phyloP scores from a whole-genome alignment of 2,888 invertebrate species.

The Gymnocheta viridis region DNA sequence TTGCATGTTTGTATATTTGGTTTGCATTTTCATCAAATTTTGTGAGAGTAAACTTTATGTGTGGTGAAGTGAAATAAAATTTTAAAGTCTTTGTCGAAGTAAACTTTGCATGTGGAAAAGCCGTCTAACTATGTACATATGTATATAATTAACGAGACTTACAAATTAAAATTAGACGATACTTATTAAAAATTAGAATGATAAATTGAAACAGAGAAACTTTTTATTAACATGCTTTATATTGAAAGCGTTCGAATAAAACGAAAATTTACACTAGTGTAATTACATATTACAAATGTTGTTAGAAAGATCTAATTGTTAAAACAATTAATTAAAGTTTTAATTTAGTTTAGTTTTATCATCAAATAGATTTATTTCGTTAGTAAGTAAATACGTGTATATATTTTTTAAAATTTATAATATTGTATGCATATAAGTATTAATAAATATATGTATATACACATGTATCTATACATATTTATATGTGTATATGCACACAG shows the following conservation, averaged over 20 bases:
- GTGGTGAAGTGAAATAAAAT: too few species aligned
- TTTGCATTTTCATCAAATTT: too few species aligned
- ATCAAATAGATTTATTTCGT: neutral
- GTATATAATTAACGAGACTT: too few species aligned
- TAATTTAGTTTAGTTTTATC: slow-evolving; percentile 13
- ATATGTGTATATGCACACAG: neutral
- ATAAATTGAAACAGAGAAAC: slow-evolving; percentile 11
- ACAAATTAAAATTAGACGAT: neutral
- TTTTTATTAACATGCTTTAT: slow-evolving; percentile 60
- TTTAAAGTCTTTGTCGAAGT: neutral
- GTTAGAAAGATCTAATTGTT: slow-evolving; percentile 5
- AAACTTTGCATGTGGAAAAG: too few species aligned
- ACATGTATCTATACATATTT: neutral
- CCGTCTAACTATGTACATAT: too few species aligned
- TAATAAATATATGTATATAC: neutral
- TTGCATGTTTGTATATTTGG: too few species aligned
- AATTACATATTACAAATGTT: slow-evolving; percentile 21
- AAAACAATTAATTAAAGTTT: slow-evolving; percentile 9
- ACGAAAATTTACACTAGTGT: slow-evolving; percentile 35
- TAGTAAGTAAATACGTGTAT: neutral
- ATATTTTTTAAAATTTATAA: neutral
- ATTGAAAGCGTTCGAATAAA: slow-evolving; percentile 45
- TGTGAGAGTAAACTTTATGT: too few species aligned
- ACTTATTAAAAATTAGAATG: slow-evolving; percentile 6
- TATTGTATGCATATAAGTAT: neutral